Conservation (phyloP, 2,888 invertebrate genomes). For the Gasteruption jaculator region DNA sequence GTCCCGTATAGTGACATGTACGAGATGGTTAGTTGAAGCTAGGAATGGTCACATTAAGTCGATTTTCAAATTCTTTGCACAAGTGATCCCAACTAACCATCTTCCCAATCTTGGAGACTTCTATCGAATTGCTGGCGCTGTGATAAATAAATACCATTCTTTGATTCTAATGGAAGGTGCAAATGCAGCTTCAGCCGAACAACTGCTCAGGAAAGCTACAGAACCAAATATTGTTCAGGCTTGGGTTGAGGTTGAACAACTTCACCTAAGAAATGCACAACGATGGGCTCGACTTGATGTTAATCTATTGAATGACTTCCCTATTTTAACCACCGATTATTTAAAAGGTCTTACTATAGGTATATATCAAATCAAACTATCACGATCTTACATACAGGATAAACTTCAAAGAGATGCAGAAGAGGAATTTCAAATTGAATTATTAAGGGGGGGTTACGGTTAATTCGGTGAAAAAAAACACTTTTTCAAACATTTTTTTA, state of each 20-base stretch:
- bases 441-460: not conserved
- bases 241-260: too few relatives aligned
- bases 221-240: constrained; percentile 12
- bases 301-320: too few relatives aligned
- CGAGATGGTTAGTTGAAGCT: constrained; percentile 22
- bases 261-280: too few relatives aligned
- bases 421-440: constrained; percentile 9
- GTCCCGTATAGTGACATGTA: constrained; percentile 25
- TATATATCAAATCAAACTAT: constrained; percentile 2
- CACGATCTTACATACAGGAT: constrained; percentile 11
- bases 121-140: constrained; percentile 12
- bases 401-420: constrained; percentile 5
- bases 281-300: too few relatives aligned
- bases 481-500: too few relatives aligned
- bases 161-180: constrained; percentile 18
- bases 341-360: constrained; percentile 4
- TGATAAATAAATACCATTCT: constrained; percentile 15
- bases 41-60: constrained; percentile 25
- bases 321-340: too few relatives aligned
- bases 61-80: constrained; percentile 18
- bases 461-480: too few relatives aligned
- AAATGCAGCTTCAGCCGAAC: constrained; percentile 10
- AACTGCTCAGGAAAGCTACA: constrained; percentile 8
- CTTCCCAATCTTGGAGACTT: constrained; percentile 4
- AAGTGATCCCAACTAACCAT: not conserved